Base-by-base conservation (phyloP, 2,797 vertebrate genomes). In the Chelidonichthys spinosus region DNA sequence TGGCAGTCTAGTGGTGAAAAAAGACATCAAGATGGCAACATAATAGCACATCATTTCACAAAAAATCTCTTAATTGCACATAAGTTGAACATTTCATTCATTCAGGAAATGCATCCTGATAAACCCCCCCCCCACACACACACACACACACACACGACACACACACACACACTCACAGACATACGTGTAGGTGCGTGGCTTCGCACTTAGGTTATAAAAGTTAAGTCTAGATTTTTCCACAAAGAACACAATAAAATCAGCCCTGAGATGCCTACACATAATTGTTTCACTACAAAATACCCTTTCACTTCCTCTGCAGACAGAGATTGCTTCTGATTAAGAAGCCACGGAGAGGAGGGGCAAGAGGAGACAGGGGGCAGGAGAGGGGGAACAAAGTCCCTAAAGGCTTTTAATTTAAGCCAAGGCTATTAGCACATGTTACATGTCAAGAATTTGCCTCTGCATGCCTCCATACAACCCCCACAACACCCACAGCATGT, bases 351-450 rank as follows among this genome's bases (percentile, higher is more conserved):
- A 61, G 58, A 52, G 33, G 65, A 75, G 69, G 58, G 61, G 39
- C 55, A 50, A 62, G 50, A 63, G 11, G 67, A 71, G 54, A 62
- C 61, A 70, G 74, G 63, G 32, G 46, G 65, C 42, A 59, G 39
- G 75, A 71, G 64, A 66, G 69, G 80, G 42, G 65, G 73, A 37
- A 14, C 35, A 44, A 69, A 77, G 64, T 91, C 91, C 94, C 92
- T 82, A 37, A 87, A 93, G 92, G 90, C 82, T 86, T 92, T 92
- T 92, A 83, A 93, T 92, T 90, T 92, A 92, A 90, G 85, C 81
- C 66, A 53, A 76, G 79, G 82, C 86, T 90, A 93, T 94, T 93
- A 94, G 91, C 90, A 92, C 92, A 92, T 92, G 91, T 93, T 93
- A 93, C 88, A 94, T 92, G 92, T 93, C 91, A 93, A 89, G 90